phyloP scores from a whole-genome alignment of 2,113 vertebrate genomes.

The Sebastes schlegelii region DNA sequence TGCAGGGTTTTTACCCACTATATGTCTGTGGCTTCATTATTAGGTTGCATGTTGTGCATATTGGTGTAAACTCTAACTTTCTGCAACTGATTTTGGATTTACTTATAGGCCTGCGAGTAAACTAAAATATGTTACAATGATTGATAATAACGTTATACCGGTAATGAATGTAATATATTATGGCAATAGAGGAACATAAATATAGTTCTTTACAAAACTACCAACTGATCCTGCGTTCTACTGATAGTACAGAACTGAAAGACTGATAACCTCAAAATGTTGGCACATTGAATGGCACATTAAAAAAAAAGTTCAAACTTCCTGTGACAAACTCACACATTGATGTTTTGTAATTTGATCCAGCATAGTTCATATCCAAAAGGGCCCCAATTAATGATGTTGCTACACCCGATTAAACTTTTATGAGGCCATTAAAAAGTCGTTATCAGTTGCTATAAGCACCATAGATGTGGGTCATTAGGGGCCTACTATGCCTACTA shows the following conservation, averaged over 20 bases:
- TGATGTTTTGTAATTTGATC: neutral
- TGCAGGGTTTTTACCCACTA: slow-evolving; percentile 16
- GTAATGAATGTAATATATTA: neutral
- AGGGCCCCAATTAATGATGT: neutral
- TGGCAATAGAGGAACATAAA: neutral
- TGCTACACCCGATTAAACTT: neutral
- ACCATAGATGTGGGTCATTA: too few species aligned
- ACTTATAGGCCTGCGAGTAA: neutral
- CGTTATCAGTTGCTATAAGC: too few species aligned
- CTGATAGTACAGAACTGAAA: neutral
- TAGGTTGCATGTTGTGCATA: neutral
- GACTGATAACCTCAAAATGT: neutral
- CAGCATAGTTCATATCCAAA: neutral
- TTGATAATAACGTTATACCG: neutral
- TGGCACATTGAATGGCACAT: too few species aligned
- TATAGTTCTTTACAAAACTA: too few species aligned
- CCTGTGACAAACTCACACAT: neutral
- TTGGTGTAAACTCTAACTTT: neutral
- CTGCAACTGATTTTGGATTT: neutral
- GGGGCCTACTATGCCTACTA: too few species aligned
- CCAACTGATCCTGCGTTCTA: neutral
- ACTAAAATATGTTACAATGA: neutral
- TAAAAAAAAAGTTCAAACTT: neutral
- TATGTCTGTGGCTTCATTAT: slow-evolving; percentile 4
- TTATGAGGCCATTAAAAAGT: too few species aligned